These are phyloP conservation scores for Zaprionus nigranus DNA, from an alignment of 1,140 invertebrate genomes.

Conservation along the genomic window DNA sequence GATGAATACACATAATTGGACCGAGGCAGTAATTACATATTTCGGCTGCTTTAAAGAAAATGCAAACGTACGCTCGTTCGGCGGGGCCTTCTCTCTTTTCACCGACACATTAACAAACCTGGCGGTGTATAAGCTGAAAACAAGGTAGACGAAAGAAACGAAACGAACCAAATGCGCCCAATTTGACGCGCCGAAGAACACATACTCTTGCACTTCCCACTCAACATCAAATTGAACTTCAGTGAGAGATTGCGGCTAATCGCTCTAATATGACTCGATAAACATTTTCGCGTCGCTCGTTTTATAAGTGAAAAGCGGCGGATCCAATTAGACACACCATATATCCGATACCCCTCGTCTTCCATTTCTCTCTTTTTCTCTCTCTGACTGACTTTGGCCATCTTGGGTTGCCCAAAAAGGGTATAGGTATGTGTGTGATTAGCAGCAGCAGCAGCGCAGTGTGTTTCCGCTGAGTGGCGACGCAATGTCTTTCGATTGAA, in stretches of 20 bases:
- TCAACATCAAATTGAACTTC: neutral
- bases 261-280: conserved; percentile 8
- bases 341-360: neutral
- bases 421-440: conserved; percentile 18
- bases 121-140: conserved; percentile 44
- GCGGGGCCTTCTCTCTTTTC: conserved; percentile 39
- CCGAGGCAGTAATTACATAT: conserved; percentile 60
- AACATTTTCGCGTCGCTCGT: conserved; percentile 3
- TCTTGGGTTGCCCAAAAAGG: conserved; percentile 6
- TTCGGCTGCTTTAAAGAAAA: conserved; percentile 54
- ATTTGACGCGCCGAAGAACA: conserved; percentile 10
- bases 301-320: conserved; percentile 2
- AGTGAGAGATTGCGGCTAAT: conserved; percentile 2
- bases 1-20: conserved; percentile 62
- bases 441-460: neutral
- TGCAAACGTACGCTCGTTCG: conserved; percentile 38
- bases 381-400: neutral
- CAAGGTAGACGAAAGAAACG: conserved; percentile 22
- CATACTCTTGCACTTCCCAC: conserved; percentile 5
- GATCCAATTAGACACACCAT: neutral
- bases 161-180: conserved; percentile 15
- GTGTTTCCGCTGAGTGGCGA: conserved; percentile 50
- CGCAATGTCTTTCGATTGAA: conserved; percentile 61
- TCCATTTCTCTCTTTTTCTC: neutral
- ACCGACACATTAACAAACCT: conserved; percentile 43